Evolutionary conservation across 2,113 vertebrate species (phyloP).

Genomic region (Myocastor coypus): DNA sequence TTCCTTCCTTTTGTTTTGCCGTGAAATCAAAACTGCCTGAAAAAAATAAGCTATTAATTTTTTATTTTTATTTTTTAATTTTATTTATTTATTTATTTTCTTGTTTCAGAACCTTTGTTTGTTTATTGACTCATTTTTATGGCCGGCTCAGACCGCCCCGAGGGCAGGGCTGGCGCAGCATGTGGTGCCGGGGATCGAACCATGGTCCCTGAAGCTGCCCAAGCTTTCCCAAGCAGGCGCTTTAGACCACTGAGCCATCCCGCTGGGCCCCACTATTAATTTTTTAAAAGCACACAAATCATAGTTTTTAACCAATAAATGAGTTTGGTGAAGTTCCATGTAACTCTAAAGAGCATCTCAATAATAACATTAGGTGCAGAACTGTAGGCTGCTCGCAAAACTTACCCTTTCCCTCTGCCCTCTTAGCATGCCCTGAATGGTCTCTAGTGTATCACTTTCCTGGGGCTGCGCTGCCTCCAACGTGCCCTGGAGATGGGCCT

Average conservation of each 20-base stretch:
- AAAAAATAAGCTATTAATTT: neutral
- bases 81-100: too few relatives aligned
- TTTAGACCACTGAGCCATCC: too few relatives aligned
- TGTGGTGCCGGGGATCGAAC: too few relatives aligned
- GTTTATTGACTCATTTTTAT: too few relatives aligned
- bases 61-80: too few relatives aligned
- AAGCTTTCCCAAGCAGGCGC: too few relatives aligned
- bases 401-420: neutral
- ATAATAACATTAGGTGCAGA: neutral
- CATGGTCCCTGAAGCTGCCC: too few relatives aligned
- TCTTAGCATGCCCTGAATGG: too few relatives aligned
- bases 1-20: neutral
- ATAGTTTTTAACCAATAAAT: neutral
- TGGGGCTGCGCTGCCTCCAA: neutral
- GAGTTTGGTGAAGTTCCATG: neutral
- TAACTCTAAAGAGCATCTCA: neutral
- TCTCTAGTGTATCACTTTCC: neutral
- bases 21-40: slow-evolving; percentile 13
- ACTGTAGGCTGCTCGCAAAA: neutral
- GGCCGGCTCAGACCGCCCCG: too few relatives aligned
- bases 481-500: neutral
- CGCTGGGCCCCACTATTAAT: too few relatives aligned
- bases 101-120: too few relatives aligned
- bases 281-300: neutral
- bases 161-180: too few relatives aligned